phyloP scores from a whole-genome alignment of 2,888 invertebrate species.

The Rhyacophila evoluta region DNA sequence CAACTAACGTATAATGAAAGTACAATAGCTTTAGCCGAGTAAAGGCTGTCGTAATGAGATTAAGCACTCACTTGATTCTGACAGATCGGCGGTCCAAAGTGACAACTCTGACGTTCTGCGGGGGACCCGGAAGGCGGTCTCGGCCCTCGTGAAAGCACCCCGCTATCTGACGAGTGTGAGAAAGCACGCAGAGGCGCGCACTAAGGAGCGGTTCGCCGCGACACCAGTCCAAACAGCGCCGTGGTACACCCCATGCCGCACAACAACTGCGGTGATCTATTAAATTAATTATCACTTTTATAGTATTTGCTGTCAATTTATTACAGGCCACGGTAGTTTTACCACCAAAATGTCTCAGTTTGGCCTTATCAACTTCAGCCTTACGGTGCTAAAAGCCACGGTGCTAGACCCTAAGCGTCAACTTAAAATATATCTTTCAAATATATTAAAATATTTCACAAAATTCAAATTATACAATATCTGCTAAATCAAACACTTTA shows the following conservation, averaged over 20 bases:
- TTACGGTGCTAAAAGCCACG: no score
- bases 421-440: no score
- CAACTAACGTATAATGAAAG: not conserved
- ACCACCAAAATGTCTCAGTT: no score
- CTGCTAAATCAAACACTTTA: no score
- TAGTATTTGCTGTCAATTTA: no score
- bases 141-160: slow-evolving; percentile 85
- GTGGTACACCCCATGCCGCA: slow-evolving; percentile 82
- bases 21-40: not conserved
- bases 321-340: no score
- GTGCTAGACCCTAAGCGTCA: no score
- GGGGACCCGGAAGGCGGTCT: slow-evolving; percentile 83
- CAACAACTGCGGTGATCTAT: slow-evolving; percentile 81
- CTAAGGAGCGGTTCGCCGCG: slow-evolving; percentile 78
- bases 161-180: slow-evolving; percentile 80
- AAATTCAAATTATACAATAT: no score
- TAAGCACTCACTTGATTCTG: slow-evolving; percentile 63
- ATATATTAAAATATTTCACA: no score
- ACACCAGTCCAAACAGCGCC: slow-evolving; percentile 87
- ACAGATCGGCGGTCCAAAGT: slow-evolving; percentile 72
- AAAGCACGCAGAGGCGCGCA: slow-evolving; percentile 78
- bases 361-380: no score
- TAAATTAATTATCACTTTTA: no score
- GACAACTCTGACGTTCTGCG: slow-evolving; percentile 73
- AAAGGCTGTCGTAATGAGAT: not conserved